A percentile compares a stretch with the other conserved stretches of the same genome.
phyloP scores from a whole-genome alignment of 2,113 vertebrate genomes.

The Nipponia nippon region DNA sequence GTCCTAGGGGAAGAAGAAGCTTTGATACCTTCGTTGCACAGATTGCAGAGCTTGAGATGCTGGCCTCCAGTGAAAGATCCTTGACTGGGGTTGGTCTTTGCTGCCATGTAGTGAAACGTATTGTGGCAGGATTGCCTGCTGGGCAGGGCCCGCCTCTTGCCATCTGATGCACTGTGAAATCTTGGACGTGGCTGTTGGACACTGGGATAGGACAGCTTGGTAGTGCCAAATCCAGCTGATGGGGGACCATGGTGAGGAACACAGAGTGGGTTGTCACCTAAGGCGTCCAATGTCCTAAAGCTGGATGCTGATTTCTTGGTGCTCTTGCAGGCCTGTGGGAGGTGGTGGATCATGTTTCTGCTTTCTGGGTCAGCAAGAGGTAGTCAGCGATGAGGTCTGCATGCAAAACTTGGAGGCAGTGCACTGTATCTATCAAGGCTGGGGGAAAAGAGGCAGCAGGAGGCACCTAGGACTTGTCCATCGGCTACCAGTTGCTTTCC shows the following conservation, averaged over 20 bases:
- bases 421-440: neutral
- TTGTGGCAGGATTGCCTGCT: neutral
- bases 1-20: neutral
- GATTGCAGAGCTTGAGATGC: neutral
- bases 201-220: neutral
- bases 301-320: neutral
- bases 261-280: neutral
- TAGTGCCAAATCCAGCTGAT: neutral
- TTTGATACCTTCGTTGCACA: neutral
- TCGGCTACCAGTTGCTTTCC: neutral
- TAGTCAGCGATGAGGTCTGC: neutral
- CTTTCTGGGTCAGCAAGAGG: neutral
- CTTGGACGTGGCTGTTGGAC: neutral
- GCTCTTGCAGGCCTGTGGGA: neutral
- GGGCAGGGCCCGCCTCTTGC: neutral
- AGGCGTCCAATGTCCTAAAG: neutral
- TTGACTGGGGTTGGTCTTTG: neutral
- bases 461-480: neutral
- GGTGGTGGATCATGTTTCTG: neutral
- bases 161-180: neutral
- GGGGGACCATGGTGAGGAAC: neutral
- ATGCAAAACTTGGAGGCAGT: neutral
- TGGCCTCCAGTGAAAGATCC: neutral
- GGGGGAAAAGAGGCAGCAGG: neutral
- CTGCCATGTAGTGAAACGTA: neutral